phyloP scores from a whole-genome alignment of 2,888 invertebrate species.

The Idaea dimidiata region DNA sequence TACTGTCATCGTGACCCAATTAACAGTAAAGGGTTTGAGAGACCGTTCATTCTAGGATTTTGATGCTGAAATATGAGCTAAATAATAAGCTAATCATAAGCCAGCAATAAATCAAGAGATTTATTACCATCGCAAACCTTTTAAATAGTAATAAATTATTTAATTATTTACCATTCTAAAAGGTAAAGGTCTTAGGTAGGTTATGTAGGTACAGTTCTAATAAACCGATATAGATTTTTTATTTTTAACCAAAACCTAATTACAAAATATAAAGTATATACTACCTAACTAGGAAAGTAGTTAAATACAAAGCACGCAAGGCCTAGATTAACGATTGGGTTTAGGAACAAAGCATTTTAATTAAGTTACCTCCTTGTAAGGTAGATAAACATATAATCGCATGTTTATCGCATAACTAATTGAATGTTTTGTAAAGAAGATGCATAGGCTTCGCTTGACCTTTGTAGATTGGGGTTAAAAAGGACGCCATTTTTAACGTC shows the following conservation, averaged over 20 bases:
- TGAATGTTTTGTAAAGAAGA: neutral
- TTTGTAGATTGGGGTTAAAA: too few relatives aligned
- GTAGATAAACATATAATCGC: neutral
- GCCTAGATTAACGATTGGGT: neutral
- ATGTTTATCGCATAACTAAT: neutral
- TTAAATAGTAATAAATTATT: neutral
- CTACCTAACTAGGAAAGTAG: slow-evolving; percentile 1
- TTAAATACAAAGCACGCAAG: neutral
- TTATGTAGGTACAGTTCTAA: too few relatives aligned
- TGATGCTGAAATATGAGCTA: neutral
- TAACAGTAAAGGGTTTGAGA: slow-evolving; percentile 17
- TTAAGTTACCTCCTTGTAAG: neutral
- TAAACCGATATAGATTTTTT: slow-evolving; percentile 15
- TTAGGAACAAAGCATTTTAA: neutral
- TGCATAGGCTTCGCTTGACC: neutral
- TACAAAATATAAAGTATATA: slow-evolving; percentile 3
- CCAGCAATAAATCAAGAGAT: neutral
- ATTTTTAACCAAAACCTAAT: neutral
- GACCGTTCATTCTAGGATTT: neutral
- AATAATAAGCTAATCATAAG: neutral
- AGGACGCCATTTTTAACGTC: neutral
- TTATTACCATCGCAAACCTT: neutral
- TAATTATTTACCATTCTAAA: neutral
- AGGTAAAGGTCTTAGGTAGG: neutral
- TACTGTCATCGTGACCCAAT: slow-evolving; percentile 43